Percentiles rank a stretch among this genome's conserved stretches.
Conservation (phyloP, 2,113 vertebrate species). For the Seriola rivoliana region DNA sequence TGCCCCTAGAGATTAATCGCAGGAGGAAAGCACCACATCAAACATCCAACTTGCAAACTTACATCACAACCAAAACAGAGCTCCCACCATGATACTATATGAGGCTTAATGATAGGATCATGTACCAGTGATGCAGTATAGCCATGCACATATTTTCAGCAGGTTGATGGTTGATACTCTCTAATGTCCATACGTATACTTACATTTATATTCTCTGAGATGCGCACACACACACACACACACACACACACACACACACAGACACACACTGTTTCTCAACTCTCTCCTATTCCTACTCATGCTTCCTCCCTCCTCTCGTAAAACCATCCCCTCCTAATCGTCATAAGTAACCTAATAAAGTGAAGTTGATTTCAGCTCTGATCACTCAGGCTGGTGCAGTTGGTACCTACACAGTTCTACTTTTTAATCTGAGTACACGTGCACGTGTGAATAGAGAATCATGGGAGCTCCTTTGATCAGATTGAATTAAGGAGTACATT, state of each 20-base stretch:
- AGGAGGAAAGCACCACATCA: slow-evolving; percentile 41
- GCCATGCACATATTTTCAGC: slow-evolving; percentile 10
- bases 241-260: background rate
- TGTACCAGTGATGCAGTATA: slow-evolving; percentile 18
- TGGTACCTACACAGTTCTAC: slow-evolving; percentile 21
- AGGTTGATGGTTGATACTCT: slow-evolving; percentile 19
- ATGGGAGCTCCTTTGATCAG: slow-evolving; percentile 57
- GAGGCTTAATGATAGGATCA: slow-evolving; percentile 39
- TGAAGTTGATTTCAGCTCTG: slow-evolving; percentile 27
- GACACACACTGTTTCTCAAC: background rate
- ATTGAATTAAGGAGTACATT: slow-evolving; percentile 59
- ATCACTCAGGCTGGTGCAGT: slow-evolving; percentile 1
- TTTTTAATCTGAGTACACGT: slow-evolving; percentile 31
- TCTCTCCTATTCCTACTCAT: slow-evolving; percentile 9
- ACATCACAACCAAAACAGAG: slow-evolving; percentile 41
- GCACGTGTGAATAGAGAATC: background rate
- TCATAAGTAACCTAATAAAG: slow-evolving; percentile 32
- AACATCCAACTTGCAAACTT: slow-evolving; percentile 68
- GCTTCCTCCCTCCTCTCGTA: slow-evolving; percentile 6
- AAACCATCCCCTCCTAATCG: slow-evolving; percentile 24
- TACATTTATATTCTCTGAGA: slow-evolving; percentile 2
- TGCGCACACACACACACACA: background rate
- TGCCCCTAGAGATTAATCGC: slow-evolving; percentile 71
- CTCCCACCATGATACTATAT: slow-evolving; percentile 37
- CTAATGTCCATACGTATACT: slow-evolving; percentile 1